Percentiles rank a stretch among this genome's conserved stretches.
Conservation (phyloP, 1,140 invertebrate species). For the Brachionus koreanus region DNA sequence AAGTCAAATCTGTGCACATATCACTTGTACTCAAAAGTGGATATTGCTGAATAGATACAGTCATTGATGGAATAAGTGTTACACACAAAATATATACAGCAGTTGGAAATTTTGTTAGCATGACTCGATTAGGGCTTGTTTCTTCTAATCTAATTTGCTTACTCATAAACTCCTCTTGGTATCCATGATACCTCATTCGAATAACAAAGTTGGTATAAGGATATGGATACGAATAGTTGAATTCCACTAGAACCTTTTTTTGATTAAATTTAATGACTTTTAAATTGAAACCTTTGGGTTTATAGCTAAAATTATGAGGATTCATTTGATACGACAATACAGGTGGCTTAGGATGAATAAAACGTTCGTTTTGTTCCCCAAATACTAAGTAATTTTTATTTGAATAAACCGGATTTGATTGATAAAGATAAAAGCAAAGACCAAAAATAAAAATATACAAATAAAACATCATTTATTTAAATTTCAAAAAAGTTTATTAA, state of each 20-base stretch:
- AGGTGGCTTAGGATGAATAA: background rate
- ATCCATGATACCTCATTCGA: background rate
- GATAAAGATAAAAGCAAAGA: background rate
- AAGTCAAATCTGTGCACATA: slow-evolving; percentile 12
- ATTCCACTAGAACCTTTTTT: background rate
- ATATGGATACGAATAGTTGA: background rate
- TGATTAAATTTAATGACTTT: background rate
- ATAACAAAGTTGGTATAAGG: background rate
- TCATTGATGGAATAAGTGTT: slow-evolving; percentile 16
- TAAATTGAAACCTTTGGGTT: slow-evolving; percentile 17
- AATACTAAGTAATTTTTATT: background rate
- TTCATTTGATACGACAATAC: background rate
- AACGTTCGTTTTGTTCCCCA: background rate
- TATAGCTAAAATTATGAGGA: background rate
- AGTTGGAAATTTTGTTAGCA: background rate
- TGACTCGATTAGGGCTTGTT: background rate
- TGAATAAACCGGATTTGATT: background rate
- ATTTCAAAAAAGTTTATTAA: background rate
- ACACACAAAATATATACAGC: background rate
- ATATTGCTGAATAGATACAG: slow-evolving; percentile 13
- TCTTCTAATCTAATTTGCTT: background rate
- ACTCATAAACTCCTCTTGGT: background rate
- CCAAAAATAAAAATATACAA: background rate
- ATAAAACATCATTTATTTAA: background rate
- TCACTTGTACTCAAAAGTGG: slow-evolving; percentile 23